These are phyloP conservation scores for Amphimedon queenslandica DNA, from an alignment of 37 sponge, comb jelly and placozoan genomes.

Conservation along the genomic window DNA sequence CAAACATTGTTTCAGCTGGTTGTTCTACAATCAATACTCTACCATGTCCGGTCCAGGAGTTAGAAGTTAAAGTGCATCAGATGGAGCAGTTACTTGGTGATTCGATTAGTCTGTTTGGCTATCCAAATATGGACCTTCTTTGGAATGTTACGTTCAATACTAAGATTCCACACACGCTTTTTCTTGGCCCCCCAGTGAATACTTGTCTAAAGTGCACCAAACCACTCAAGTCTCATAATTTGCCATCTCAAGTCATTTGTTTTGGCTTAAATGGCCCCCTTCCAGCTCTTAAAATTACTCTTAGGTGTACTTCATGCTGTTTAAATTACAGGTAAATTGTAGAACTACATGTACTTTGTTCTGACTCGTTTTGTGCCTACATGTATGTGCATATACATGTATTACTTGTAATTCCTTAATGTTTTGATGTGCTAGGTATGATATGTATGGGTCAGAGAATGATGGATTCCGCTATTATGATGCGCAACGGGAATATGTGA, in stretches of 20 bases:
- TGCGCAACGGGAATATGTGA: background rate
- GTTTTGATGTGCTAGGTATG: too few species aligned
- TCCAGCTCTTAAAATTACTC: conserved; percentile 18
- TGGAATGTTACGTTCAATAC: conserved; percentile 6
- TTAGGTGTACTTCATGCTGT: conserved; percentile 5
- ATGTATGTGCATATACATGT: too few species aligned
- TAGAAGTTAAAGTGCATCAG: too few species aligned
- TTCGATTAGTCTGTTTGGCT: background rate
- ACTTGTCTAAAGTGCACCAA: background rate
- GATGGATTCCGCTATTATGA: conserved; percentile 14
- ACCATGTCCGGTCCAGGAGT: too few species aligned
- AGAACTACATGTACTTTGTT: too few species aligned
- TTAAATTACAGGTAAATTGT: conserved; percentile 13
- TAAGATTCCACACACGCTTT: conserved; percentile 8
- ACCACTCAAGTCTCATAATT: background rate
- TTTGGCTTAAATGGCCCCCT: conserved; percentile 1
- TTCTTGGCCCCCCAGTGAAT: conserved; percentile 15
- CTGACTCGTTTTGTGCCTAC: too few species aligned
- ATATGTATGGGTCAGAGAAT: background rate
- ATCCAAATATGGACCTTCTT: background rate
- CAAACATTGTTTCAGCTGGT: too few species aligned
- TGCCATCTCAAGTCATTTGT: conserved; percentile 1
- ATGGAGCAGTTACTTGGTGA: too few species aligned
- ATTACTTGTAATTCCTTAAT: too few species aligned
- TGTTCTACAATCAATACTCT: too few species aligned